Base-by-base conservation (phyloP, 2,113 vertebrate species). In the Ammodytes marinus region DNA sequence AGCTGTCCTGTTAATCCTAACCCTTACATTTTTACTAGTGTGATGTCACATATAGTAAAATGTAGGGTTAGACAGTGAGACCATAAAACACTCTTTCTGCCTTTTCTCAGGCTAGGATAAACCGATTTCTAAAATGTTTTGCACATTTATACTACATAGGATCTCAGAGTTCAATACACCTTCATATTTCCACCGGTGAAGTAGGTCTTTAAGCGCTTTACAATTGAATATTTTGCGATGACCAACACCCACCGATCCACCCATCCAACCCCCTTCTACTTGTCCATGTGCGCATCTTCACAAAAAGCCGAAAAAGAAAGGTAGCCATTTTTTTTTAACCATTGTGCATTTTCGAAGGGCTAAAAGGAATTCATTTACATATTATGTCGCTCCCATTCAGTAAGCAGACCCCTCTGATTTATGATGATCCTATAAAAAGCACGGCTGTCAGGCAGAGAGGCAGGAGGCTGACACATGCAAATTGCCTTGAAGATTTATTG, bases 401-500 rank as follows among this genome's bases (percentile, higher is more conserved):
- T 49, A 64, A 39, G 54, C 74, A 49, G 68, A 63, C 69, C 68
- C 27, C 43, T 83, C 73, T 91, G 93, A 93, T 93, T 93, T 90
- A 93, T 85, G 86, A 82, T 7, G 69, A 67, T 66, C 71, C 69
- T 63, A 77, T 85, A 84, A 86, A 90, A 88, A 80, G 53, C 74
- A 47, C 70, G 60, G 83, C 74, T 84, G 87, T 84, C 89, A 79
- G 65, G 64, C 68, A 79, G 13, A 82, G 76, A 81, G 59, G 74
- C 69, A 8, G 50, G 27, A 27, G 45, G 14, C 71, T 86, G 83
- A 88, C 85, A 52, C 53, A 89, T 89, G 88, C 87, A 91, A 92
- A 90, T 88, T 75, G 77, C 66, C 65, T 47, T n/a, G 39, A 80
- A 49, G 90, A 92, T 91, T 92, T 89, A 93, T 88, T 64, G 79